Evolutionary conservation across 1,140 invertebrate species (phyloP).

Genomic region (Bombus affinis): DNA sequence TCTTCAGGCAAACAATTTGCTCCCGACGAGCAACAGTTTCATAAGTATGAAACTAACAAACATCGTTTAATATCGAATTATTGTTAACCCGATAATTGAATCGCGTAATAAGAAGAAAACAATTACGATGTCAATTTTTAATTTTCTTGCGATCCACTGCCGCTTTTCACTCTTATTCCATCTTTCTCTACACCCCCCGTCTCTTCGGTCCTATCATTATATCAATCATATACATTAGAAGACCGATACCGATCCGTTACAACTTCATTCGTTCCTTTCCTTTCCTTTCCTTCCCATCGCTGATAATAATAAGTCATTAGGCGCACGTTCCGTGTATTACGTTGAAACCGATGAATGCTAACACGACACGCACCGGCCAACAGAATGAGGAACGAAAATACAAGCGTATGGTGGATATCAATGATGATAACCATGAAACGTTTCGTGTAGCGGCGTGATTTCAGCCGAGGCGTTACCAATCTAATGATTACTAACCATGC

Average conservation of each 20-base stretch:
- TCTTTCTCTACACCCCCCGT: not conserved
- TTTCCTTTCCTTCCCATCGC: not conserved
- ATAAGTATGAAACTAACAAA: no score
- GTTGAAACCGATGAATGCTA: conserved; percentile 12
- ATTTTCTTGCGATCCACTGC: not conserved
- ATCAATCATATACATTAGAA: not conserved
- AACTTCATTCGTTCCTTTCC: conserved; percentile 17
- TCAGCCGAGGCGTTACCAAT: conserved; percentile 1
- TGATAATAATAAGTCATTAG: conserved; percentile 21
- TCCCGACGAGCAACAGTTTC: no score
- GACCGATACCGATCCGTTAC: not conserved
- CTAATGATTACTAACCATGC: conserved; percentile 25
- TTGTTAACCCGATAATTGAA: not conserved
- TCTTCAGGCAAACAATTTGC: not conserved
- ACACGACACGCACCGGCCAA: conserved; percentile 12
- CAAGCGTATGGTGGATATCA: conserved; percentile 9
- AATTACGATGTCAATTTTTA: not conserved
- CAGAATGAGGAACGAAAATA: conserved; percentile 13
- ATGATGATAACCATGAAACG: conserved; percentile 18
- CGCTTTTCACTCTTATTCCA: not conserved
- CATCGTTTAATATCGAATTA: not conserved
- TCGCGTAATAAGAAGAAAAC: not conserved
- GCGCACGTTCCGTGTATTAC: conserved; percentile 22
- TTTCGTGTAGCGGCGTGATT: conserved; percentile 14
- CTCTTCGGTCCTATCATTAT: not conserved